Base-by-base conservation (phyloP, 1,140 invertebrate species). In the Drosophila prosaltans region DNA sequence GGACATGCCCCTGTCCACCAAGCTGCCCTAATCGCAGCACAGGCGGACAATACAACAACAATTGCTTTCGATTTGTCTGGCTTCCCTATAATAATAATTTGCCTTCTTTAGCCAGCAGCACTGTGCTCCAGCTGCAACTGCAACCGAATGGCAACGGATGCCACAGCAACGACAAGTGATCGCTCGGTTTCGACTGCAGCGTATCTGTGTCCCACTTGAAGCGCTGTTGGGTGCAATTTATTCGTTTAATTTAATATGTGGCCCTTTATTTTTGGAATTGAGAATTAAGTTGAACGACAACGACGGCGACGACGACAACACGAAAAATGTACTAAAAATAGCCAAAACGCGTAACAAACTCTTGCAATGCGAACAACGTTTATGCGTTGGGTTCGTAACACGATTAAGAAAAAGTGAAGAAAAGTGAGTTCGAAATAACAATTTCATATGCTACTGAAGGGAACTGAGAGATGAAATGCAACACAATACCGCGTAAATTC, bases 1-100 rank as follows among this genome's bases (percentile, higher is more conserved):
- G 74, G 91, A 90, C 91, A 92, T 92, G 68, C 61, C 67, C 74
- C 64, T 43, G 54, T 66, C 58, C 41, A 74, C 65, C 54, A 36
- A 73, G 68, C 65, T 73, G 78, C 78, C 51, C 32, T 36, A 39
- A 26, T 9, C 9, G 57, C 57, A 59, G 61, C 48, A 55, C 55
- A 64, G 54, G 66, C 81, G 63, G 71, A 80, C 67, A 41, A 61
- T 36, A 7, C 16, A 36, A 36, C 32, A 36, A 40, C 39, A 41
- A 21, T 16, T 45, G 16, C 41, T 28, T 36, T 66, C 45, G 75
- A 72, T 74, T 89, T 89, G 60, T 80, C 84, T 73, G 83, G 83
- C 84, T 89, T 89, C 83, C 83, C 45, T 51, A 51, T 51, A 3
- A 48, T 48, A 21, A 21, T 51, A 51, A 51, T 10, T 51, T 8